These are phyloP conservation scores for Chionodraco myersi DNA, from an alignment of 2,113 vertebrate genomes.

Conservation along the genomic window DNA sequence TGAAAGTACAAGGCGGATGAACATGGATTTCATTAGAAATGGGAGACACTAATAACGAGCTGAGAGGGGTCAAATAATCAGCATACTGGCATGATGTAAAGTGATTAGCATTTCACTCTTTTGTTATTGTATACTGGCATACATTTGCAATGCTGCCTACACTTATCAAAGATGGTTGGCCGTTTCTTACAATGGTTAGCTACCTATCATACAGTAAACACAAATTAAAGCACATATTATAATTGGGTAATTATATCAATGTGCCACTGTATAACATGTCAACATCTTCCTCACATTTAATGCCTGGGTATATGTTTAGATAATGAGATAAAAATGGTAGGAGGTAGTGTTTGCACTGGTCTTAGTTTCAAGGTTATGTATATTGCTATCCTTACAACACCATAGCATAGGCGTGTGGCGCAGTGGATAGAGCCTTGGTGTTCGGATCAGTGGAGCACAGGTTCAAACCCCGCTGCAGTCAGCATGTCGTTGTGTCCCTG, in stretches of 20 bases:
- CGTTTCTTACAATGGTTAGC: not conserved
- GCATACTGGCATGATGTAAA: not conserved
- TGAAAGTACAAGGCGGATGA: constrained; percentile 40
- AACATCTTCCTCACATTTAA: not conserved
- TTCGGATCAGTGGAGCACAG: too few relatives aligned
- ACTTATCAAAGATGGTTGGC: not conserved
- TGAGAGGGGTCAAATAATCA: constrained; percentile 9
- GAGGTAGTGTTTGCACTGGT: not conserved
- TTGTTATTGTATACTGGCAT: not conserved
- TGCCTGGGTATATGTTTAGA: not conserved
- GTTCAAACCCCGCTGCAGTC: too few relatives aligned
- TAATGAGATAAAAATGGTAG: not conserved
- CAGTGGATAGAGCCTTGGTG: too few relatives aligned
- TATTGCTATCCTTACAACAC: too few relatives aligned
- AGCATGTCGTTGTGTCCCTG: too few relatives aligned
- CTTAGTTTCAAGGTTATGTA: not conserved
- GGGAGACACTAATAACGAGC: not conserved
- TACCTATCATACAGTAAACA: not conserved
- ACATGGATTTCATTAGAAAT: constrained; percentile 17
- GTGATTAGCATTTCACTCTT: not conserved
- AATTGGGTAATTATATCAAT: constrained; percentile 25
- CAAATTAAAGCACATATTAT: too few relatives aligned
- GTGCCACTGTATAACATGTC: not conserved
- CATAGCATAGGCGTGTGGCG: too few relatives aligned
- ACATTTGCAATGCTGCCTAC: not conserved